Evolutionary conservation across 2,113 vertebrate genomes (phyloP), one percentile per base, ranked within the genome.

Genomic region (Ibidorhyncha struthersii): DNA sequence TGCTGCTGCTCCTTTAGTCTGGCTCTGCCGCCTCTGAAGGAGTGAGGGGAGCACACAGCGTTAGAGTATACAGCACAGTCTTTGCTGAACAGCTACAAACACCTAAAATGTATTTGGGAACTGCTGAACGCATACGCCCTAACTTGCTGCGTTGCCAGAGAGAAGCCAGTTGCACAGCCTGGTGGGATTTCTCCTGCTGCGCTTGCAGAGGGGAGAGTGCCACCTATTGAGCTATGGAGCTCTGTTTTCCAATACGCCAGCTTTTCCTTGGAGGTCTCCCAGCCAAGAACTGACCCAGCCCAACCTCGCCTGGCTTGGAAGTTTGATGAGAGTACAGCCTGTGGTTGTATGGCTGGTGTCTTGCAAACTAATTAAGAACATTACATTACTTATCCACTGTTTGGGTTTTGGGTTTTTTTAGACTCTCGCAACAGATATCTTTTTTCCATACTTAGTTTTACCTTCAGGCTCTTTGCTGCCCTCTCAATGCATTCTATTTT

Each of bases 321-420:
- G 76, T 69, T 38, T 59, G 83, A 88, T 61, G 77, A 91, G 63
- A 95, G 76, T 63, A 29, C 36, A 88, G 95, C 92, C 88, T 38
- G 73, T 1, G 4, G 90, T 76, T 70, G 56, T 61, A 10, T 34
- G 66, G 74, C 58, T 94, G 83, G 22, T 87, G 69, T 56, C 81
- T 38, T 65, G 59, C 90, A 95, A 93, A 62, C 61, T 95, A 96
- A 96, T 97, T 97, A 96, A 84, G 87, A 94, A 49, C 59, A 66
- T 87, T 81, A 77, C 70, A 76, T 92, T 79, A 86, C 69, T 93
- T 79, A 88, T 34, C 61, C 56, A 52, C 86, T 67, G 56, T 66
- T 91, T 27, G 40, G 34, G 65, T 43, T 38, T 65, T 45, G 40
- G 40, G 10, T 40, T 41, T 27, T 82, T 80, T 34, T 11, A 88